Base-by-base conservation (phyloP, 2,888 invertebrate species). In the Epistrophe grossulariae region DNA sequence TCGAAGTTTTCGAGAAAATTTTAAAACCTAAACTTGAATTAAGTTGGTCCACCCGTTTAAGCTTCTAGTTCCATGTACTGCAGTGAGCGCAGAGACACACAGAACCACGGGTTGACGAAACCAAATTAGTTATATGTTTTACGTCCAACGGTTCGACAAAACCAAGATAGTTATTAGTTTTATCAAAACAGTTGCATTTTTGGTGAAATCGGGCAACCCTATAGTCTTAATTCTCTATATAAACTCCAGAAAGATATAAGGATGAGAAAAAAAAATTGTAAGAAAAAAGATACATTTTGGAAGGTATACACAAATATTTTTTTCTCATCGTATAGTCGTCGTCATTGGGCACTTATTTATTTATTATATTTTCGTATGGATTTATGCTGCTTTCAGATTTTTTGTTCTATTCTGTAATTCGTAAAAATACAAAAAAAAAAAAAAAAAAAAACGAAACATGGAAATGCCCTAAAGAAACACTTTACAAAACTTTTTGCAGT, bases 391-490 rank as follows among this genome's bases (percentile, higher is more conserved):
- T 76, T 80, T 77, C 70, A 71, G n/a, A 17, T 31, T 66, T 64
- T 66, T 62, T 43, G n/a, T 62, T 45, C 68, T 73, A 73, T 77
- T 80, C 66, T 68, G 64, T 59, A 50, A 59, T 59, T 35, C 40
- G 11, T 43, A 38, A 45, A 76, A n/a, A n/a, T n/a, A n/a, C n/a
- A n/a, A n/a, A n/a, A n/a, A n/a, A n/a, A n/a, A n/a, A n/a, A n/a
- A n/a, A n/a, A 71, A 7, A 35, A 35, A 35, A 35, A 35, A 35
- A 35, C 7, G 43, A 73, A 84, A 77, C 80, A 77, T 81, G 84
- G 62, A 81, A 84, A 77, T 81, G 70, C 85, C 85, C 85, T 81
- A 78, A 77, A 78, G 85, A 55, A 85, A 78, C 60, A 84, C 80
- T 85, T 81, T 85, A 81, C 71, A 40, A 84, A 68, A 9, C 45